Conservation (phyloP, 2,113 vertebrate species). For the Caloenas nicobarica region DNA sequence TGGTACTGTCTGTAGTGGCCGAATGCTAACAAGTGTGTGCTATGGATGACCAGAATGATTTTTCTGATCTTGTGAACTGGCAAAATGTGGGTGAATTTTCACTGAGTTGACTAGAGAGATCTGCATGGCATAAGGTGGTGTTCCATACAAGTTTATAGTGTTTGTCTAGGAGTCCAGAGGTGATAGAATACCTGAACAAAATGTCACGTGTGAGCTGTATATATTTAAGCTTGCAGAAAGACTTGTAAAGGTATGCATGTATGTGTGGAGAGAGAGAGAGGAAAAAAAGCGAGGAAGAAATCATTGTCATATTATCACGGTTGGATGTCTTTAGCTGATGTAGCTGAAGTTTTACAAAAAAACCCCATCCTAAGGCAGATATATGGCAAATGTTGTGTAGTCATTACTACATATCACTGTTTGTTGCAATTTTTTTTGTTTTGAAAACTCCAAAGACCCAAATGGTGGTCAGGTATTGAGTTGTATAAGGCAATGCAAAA, state of each 20-base stretch:
- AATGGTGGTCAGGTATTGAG: not conserved
- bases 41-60: not conserved
- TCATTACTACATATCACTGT: not conserved
- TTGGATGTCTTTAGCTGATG: not conserved
- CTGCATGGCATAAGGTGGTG: fast-evolving
- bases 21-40: not conserved
- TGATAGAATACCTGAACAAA: not conserved
- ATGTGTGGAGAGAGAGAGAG: too few species aligned
- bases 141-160: not conserved
- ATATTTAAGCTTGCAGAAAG: not conserved
- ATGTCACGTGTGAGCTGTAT: not conserved
- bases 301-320: not conserved
- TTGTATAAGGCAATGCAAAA: not conserved
- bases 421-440: too few species aligned
- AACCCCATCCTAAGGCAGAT: not conserved
- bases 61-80: not conserved
- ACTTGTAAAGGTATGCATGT: not conserved
- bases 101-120: not conserved
- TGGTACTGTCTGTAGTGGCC: not conserved
- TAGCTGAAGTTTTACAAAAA: not conserved
- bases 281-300: not conserved
- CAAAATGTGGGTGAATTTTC: not conserved
- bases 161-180: not conserved
- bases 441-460: not conserved
- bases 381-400: not conserved